Percentiles rank a stretch among this genome's conserved stretches.
Evolutionary conservation across 1,140 invertebrate species (phyloP).

Genomic region (Stenopsyche tienmushanensis): DNA sequence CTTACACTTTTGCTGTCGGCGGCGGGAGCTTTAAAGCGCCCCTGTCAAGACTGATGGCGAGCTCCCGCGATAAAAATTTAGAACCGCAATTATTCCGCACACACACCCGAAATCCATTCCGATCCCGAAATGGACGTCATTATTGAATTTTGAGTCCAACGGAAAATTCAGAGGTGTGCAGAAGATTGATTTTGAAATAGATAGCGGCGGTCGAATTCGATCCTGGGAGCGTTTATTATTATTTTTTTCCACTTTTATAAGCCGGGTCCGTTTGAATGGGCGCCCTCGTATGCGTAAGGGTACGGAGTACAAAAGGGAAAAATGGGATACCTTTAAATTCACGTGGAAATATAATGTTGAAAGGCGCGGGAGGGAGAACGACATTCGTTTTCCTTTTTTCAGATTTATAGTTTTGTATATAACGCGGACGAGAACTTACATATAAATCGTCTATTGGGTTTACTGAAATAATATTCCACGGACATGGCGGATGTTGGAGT

Average conservation of each 20-base stretch:
- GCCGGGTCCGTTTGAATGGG: background rate
- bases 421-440: constrained; percentile 19
- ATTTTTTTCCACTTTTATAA: background rate
- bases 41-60: too few relatives aligned
- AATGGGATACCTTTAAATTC: constrained; percentile 33
- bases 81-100: too few relatives aligned
- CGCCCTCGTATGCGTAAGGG: too few relatives aligned
- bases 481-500: background rate
- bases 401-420: constrained; percentile 37
- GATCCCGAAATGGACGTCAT: too few relatives aligned
- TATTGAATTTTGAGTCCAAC: too few relatives aligned
- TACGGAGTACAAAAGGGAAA: constrained; percentile 17
- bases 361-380: constrained; percentile 15
- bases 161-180: too few relatives aligned
- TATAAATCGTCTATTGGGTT: constrained; percentile 26
- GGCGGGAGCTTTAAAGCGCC: background rate
- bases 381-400: constrained; percentile 37
- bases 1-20: background rate
- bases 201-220: too few relatives aligned
- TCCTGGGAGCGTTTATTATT: too few relatives aligned
- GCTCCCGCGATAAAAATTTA: too few relatives aligned
- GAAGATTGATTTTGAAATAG: too few relatives aligned
- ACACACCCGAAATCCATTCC: too few relatives aligned
- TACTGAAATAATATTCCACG: constrained; percentile 20
- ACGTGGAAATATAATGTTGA: constrained; percentile 30